Percentiles rank a stretch among this genome's conserved stretches.
Conservation (phyloP, 1,140 invertebrate genomes). For the Atopsyche davidsoni region DNA sequence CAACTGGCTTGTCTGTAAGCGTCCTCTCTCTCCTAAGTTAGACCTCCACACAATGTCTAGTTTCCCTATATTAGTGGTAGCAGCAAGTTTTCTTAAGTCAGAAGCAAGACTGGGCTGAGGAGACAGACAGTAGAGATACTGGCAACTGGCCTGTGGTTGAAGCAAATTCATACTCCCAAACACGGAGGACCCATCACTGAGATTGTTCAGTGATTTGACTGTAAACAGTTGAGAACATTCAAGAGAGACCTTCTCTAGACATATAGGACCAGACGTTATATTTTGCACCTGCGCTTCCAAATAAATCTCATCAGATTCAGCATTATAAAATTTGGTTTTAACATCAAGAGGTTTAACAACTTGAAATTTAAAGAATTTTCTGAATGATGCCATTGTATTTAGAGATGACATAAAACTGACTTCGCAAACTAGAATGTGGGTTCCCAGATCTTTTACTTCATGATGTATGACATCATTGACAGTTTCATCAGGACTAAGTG, state of each 20-base stretch:
- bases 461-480: constrained; percentile 94
- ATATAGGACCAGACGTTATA: constrained; percentile 82
- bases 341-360: constrained; percentile 97
- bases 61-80: constrained; percentile 90
- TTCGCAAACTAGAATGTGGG: constrained; percentile 96
- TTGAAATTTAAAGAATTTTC: constrained; percentile 98
- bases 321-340: constrained; percentile 97
- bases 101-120: constrained; percentile 65
- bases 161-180: constrained; percentile 83
- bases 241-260: constrained; percentile 84
- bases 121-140: constrained; percentile 89
- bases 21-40: constrained; percentile 89
- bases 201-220: constrained; percentile 60
- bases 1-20: constrained; percentile 91
- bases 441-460: constrained; percentile 97
- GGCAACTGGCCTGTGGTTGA: constrained; percentile 70
- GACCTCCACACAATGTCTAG: constrained; percentile 97
- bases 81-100: constrained; percentile 69
- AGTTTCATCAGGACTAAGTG: constrained; percentile 75
- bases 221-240: constrained; percentile 87
- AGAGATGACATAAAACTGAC: constrained; percentile 77
- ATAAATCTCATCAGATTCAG: constrained; percentile 95
- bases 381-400: constrained; percentile 69
- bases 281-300: constrained; percentile 96
- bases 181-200: constrained; percentile 60